A percentile compares a stretch with the other conserved stretches of the same genome.
These are phyloP conservation scores for Selene dorsalis DNA, from an alignment of 2,797 vertebrate species.

Conservation along the genomic window DNA sequence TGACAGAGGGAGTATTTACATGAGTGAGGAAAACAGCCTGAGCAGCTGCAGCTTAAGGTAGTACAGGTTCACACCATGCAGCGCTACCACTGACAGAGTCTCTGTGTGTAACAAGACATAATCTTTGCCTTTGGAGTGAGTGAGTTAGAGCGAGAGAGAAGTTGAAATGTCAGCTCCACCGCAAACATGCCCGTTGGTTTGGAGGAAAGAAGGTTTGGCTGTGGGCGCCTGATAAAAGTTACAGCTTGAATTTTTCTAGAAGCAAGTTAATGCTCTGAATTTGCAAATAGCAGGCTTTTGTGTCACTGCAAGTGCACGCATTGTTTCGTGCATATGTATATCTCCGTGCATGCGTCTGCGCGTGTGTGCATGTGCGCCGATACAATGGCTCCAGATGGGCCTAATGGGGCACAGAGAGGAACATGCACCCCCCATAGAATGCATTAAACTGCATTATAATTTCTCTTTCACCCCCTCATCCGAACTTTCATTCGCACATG, in stretches of 20 bases:
- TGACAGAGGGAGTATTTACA: conserved; percentile 45
- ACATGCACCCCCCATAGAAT: conserved; percentile 36
- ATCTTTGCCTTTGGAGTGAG: conserved; percentile 79
- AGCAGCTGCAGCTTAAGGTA: conserved; percentile 52
- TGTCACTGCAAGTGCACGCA: conserved; percentile 28
- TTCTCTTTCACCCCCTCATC: conserved; percentile 26
- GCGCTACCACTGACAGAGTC: conserved; percentile 48
- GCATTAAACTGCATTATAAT: conserved; percentile 43
- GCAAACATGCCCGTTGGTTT: conserved; percentile 76
- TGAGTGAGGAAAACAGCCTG: conserved; percentile 36
- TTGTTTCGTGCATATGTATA: conserved; percentile 9
- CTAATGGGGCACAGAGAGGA: conserved; percentile 68
- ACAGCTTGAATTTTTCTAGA: conserved; percentile 59
- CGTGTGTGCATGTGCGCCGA: conserved; percentile 16
- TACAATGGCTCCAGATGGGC: conserved; percentile 64
- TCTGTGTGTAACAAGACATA: conserved; percentile 69
- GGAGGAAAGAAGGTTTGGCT: conserved; percentile 62
- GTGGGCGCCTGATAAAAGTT: conserved; percentile 71
- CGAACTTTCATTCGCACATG: conserved; percentile 28
- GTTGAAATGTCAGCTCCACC: conserved; percentile 75
- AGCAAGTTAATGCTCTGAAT: conserved; percentile 52
- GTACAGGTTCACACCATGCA: conserved; percentile 62
- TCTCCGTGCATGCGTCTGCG: neutral
- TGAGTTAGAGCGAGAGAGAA: conserved; percentile 57
- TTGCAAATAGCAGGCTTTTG: conserved; percentile 59